These are phyloP conservation scores for Alentia gelatinosa DNA, from an alignment of 2,888 invertebrate genomes.

Conservation along the genomic window DNA sequence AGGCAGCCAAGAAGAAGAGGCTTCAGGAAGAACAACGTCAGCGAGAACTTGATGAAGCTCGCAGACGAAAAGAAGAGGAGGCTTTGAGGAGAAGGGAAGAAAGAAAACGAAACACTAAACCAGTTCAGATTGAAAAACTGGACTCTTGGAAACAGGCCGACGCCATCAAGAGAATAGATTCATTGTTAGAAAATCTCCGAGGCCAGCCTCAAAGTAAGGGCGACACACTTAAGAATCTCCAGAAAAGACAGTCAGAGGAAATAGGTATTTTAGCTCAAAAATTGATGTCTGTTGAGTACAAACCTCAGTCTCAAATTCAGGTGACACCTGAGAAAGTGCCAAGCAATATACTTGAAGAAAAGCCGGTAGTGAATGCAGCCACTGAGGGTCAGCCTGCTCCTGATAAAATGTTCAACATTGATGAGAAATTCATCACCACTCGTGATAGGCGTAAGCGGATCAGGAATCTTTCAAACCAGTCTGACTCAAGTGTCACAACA, in stretches of 20 bases:
- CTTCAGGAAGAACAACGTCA: neutral
- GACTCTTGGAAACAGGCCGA: constrained; percentile 54
- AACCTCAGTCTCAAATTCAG: neutral
- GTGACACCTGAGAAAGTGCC: neutral
- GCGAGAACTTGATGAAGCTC: neutral
- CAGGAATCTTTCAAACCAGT: constrained; percentile 26
- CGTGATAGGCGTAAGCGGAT: constrained; percentile 56
- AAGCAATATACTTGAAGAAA: neutral
- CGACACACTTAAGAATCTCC: constrained; percentile 14
- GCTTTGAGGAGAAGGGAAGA: neutral
- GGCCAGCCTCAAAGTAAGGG: constrained; percentile 13
- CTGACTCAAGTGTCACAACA: constrained; percentile 61
- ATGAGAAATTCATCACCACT: constrained; percentile 60
- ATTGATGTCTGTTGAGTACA: constrained; percentile 12
- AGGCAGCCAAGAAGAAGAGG: neutral
- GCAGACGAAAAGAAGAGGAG: constrained; percentile 21
- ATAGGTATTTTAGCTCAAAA: constrained; percentile 1
- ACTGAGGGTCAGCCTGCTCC: constrained; percentile 6
- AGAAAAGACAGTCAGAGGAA: neutral
- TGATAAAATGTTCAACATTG: constrained; percentile 51
- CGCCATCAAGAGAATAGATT: constrained; percentile 60
- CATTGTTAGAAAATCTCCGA: constrained; percentile 52
- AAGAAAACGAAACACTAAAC: constrained; percentile 5
- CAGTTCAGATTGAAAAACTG: constrained; percentile 38
- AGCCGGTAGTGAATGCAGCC: neutral